Base-by-base conservation (phyloP, 1,140 invertebrate species). In the Listronotus bonariensis region DNA sequence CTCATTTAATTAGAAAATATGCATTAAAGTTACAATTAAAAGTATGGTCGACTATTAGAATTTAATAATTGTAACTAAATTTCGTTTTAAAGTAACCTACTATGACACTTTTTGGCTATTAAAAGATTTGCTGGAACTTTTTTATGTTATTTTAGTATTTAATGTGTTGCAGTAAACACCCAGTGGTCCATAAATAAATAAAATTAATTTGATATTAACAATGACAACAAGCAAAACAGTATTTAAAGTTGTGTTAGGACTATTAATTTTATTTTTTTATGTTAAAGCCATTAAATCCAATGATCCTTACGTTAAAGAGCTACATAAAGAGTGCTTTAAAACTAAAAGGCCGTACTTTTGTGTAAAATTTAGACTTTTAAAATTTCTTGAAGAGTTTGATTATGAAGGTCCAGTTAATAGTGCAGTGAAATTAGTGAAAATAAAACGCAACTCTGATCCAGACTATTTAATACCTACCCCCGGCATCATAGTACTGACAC, bases 301-400 rank as follows among this genome's bases (percentile, higher is more conserved):
- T 10, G 73, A 74, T 41, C 67, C 70, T 31, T 75, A 75, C 42
- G 36, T 73, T 2, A 66, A 61, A 43, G 67, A 75, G 12, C 43
- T 67, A 8, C 62, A 57, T 34, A 62, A 65, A 32, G 51, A 52
- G 15, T 75, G 73, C 56, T 20, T 48, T 10, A 34, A 49, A 18
- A 67, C 62, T 6, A 67, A 56, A 53, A 38, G 67, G 18, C 49
- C 66, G n/a, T 68, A 56, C 26, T 66, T 68, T 26, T 75, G 73
- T 65, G 67, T 62, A 10, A 75, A 72, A 48, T 73, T 67, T 45
- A 48, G 63, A 42, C 17, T 75, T 0, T 55, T 73, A 52, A 68
- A 68, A 34, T 71, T 68, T 41, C 40, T 75, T 41, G 51, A 73
- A 43, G 62, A 69, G 38, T 70, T 67, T 15, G 63, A 69, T 18